These are phyloP conservation scores for Caenorhabditis sinica DNA, from an alignment of 2,888 invertebrate genomes.

Conservation along the genomic window DNA sequence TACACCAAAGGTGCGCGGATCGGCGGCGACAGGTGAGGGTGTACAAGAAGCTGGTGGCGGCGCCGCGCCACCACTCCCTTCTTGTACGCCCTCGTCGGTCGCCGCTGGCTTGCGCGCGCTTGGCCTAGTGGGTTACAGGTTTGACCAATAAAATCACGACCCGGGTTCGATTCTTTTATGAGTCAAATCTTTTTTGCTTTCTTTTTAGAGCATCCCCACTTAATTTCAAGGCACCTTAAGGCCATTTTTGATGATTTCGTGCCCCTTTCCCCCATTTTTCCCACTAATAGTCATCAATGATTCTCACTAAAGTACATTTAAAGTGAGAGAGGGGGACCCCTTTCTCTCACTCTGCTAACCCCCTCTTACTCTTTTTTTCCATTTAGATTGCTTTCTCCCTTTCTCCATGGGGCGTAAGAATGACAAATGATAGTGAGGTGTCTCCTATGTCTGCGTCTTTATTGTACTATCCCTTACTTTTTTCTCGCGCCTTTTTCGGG, in stretches of 20 bases:
- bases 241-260: not conserved
- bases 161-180: not conserved
- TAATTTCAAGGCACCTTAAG: not conserved
- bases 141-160: not conserved
- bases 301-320: slow-evolving; percentile 32
- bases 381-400: slow-evolving; percentile 42
- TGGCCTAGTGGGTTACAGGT: not conserved
- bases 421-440: slow-evolving; percentile 44
- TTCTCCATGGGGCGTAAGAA: slow-evolving; percentile 36
- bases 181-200: not conserved
- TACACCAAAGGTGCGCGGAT: not conserved
- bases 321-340: too few relatives aligned
- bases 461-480: not conserved
- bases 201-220: not conserved
- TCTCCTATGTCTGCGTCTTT: not conserved
- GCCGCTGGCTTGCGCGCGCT: not conserved
- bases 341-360: not conserved
- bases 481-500: slow-evolving; percentile 28
- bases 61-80: not conserved
- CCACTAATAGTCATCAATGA: not conserved
- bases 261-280: not conserved
- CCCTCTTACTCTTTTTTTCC: slow-evolving; percentile 31
- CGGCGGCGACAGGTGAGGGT: not conserved
- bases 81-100: not conserved
- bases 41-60: not conserved